Percentiles rank a stretch among this genome's conserved stretches.
Evolutionary conservation across 64 coral and sea anemone species (phyloP).

Genomic region (Montipora foliosa): DNA sequence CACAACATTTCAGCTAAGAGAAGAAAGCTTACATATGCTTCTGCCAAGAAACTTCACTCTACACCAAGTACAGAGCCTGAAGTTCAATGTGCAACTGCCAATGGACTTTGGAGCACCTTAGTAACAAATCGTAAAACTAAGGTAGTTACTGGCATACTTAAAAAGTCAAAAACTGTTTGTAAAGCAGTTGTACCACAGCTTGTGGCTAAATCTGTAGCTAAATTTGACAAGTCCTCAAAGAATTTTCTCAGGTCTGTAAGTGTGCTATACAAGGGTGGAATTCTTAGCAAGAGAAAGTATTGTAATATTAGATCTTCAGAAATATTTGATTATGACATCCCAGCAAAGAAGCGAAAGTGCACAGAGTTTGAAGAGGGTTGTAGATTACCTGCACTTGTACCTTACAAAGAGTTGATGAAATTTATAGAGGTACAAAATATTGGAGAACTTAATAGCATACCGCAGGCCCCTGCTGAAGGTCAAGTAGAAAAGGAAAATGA

Average conservation of each 20-base stretch:
- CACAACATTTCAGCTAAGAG: conserved; percentile 62
- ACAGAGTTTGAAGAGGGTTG: too few species aligned
- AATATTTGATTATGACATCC: background rate
- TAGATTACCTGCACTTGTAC: too few species aligned
- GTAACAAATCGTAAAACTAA: background rate
- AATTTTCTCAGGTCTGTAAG: conserved; percentile 73
- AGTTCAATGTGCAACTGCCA: conserved; percentile 37
- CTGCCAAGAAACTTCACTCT: conserved; percentile 48
- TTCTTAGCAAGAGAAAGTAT: conserved; percentile 77
- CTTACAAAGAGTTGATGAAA: too few species aligned
- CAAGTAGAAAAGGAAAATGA: too few species aligned
- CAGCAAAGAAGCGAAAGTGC: too few species aligned
- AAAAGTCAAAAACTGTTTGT: conserved; percentile 23
- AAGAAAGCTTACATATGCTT: conserved; percentile 64
- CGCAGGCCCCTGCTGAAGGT: too few species aligned
- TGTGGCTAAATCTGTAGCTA: conserved; percentile 15
- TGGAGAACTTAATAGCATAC: too few species aligned
- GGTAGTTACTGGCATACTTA: background rate
- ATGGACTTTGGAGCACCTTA: conserved; percentile 57
- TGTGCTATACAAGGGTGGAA: conserved; percentile 68
- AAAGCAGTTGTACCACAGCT: conserved; percentile 9
- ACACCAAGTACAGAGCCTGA: conserved; percentile 2
- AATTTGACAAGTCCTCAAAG: conserved; percentile 13
- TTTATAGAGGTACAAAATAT: too few species aligned
- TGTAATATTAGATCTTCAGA: conserved; percentile 42